Conservation (phyloP, 2,797 vertebrate species). For the Percopsis omiscomaycus region DNA sequence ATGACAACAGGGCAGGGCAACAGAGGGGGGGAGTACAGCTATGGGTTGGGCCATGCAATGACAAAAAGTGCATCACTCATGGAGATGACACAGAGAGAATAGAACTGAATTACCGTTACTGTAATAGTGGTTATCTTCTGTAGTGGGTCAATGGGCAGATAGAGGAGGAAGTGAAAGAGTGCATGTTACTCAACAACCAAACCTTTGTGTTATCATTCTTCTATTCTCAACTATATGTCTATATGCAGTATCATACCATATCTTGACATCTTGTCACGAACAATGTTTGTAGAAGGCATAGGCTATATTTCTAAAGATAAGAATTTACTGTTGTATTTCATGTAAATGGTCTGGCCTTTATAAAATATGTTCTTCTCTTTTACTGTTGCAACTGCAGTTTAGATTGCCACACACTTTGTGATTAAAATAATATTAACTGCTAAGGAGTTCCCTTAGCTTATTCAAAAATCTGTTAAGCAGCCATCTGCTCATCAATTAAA, state of each 20-base stretch:
- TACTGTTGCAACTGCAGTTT: too few species aligned
- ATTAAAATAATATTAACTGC: too few species aligned
- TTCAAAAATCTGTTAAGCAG: background rate
- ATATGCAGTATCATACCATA: background rate
- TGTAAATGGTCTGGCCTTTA: too few species aligned
- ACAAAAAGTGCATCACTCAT: constrained; percentile 56
- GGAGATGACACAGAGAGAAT: constrained; percentile 62
- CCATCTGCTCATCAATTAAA: background rate
- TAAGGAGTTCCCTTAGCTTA: background rate
- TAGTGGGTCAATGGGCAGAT: constrained; percentile 72
- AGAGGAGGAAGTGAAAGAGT: constrained; percentile 73
- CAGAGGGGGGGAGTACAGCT: constrained; percentile 12
- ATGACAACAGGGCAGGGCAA: constrained; percentile 24
- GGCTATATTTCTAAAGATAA: too few species aligned
- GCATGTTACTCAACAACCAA: constrained; percentile 55
- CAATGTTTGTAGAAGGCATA: background rate
- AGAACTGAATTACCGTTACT: constrained; percentile 93
- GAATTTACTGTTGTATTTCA: too few species aligned
- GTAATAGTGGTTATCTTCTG: constrained; percentile 99
- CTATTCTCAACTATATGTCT: background rate
- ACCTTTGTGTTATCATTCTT: constrained; percentile 50
- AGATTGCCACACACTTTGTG: too few species aligned
- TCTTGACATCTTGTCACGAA: background rate
- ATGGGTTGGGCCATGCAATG: constrained; percentile 60
- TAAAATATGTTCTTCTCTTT: too few species aligned